These are phyloP conservation scores for Danio tinwini DNA, from an alignment of 2,797 vertebrate species.

Conservation along the genomic window DNA sequence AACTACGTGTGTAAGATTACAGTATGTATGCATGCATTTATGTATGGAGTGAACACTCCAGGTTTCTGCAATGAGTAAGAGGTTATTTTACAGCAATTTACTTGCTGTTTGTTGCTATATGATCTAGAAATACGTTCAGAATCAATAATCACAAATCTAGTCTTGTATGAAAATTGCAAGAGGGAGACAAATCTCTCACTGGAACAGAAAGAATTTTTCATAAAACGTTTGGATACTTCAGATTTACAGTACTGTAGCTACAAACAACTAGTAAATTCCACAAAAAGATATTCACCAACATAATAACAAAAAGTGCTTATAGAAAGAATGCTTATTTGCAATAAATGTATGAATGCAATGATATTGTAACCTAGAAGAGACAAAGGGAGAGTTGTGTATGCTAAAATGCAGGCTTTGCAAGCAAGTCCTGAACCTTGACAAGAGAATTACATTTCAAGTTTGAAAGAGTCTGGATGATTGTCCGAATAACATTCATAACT, in stretches of 20 bases:
- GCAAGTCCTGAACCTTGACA: slow-evolving; percentile 62
- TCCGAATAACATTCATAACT: slow-evolving; percentile 22
- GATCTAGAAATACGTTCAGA: too few relatives aligned
- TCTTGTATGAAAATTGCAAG: background rate
- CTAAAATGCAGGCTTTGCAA: slow-evolving; percentile 67
- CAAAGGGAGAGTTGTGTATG: slow-evolving; percentile 53
- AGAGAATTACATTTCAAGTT: slow-evolving; percentile 21
- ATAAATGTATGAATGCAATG: slow-evolving; percentile 70
- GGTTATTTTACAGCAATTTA: slow-evolving; percentile 47
- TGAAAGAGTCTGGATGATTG: slow-evolving; percentile 1
- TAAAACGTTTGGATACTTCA: slow-evolving; percentile 12
- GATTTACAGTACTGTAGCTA: background rate
- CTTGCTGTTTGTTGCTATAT: slow-evolving; percentile 51
- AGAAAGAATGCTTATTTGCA: slow-evolving; percentile 69
- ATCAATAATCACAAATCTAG: slow-evolving; percentile 25
- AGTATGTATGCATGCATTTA: slow-evolving; percentile 44
- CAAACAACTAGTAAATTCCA: slow-evolving; percentile 68
- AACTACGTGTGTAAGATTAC: slow-evolving; percentile 23
- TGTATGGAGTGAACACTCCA: slow-evolving; percentile 41
- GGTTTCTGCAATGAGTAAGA: slow-evolving; percentile 36
- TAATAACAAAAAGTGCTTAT: slow-evolving; percentile 42
- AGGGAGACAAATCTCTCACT: slow-evolving; percentile 13
- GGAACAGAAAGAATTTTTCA: slow-evolving; percentile 13
- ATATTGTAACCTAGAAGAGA: slow-evolving; percentile 66
- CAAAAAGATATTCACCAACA: slow-evolving; percentile 70